These are phyloP conservation scores for Tetragonula carbonaria DNA, from an alignment of 2,888 invertebrate species.

Conservation along the genomic window DNA sequence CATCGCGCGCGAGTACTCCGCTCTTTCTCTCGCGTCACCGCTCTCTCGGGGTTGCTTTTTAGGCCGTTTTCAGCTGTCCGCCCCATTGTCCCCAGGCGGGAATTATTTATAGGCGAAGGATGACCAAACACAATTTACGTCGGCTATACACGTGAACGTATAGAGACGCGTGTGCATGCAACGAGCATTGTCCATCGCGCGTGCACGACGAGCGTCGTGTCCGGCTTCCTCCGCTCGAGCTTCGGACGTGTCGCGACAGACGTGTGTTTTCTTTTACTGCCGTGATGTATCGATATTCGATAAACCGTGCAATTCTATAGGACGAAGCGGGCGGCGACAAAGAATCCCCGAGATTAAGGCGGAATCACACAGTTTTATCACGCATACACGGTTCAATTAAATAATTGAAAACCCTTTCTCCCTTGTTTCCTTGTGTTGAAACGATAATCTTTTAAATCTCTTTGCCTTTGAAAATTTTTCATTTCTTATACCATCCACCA, in stretches of 20 bases:
- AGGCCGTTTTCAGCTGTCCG: conserved; percentile 74
- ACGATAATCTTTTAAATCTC: too few species aligned
- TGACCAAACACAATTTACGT: conserved; percentile 81
- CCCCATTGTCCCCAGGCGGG: conserved; percentile 72
- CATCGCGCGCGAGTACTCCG: conserved; percentile 60
- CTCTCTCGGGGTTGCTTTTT: conserved; percentile 67
- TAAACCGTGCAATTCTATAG: background rate
- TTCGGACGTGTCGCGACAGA: background rate
- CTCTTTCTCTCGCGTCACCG: background rate
- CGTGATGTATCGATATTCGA: background rate
- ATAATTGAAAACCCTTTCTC: too few species aligned
- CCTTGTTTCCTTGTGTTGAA: too few species aligned
- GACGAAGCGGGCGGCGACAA: background rate
- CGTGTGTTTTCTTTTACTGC: background rate
- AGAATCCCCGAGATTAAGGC: background rate
- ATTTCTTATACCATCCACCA: too few species aligned
- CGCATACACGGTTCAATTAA: too few species aligned
- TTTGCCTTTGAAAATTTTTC: too few species aligned
- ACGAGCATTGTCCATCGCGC: conserved; percentile 67
- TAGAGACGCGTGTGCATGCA: conserved; percentile 48
- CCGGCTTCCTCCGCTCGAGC: conserved; percentile 52
- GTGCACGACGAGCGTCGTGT: conserved; percentile 35
- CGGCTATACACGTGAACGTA: conserved; percentile 48
- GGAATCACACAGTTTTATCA: background rate
- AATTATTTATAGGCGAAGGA: conserved; percentile 81